Conservation (phyloP, 2,113 vertebrate genomes). For the Rallus limicola region DNA sequence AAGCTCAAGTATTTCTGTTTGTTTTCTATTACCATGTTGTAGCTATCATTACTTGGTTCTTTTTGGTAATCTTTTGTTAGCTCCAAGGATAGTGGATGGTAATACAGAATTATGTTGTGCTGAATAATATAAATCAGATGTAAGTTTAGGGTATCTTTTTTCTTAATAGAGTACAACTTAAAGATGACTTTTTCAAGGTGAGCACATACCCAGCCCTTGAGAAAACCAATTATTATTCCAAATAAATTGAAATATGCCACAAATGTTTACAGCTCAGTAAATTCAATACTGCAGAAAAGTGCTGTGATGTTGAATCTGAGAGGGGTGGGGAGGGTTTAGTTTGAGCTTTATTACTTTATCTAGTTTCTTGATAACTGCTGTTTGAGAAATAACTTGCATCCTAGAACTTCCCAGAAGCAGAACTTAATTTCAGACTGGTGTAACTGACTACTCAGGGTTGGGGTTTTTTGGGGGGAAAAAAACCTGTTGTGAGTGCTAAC, state of each 20-base stretch:
- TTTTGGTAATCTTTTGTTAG: background rate
- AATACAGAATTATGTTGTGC: background rate
- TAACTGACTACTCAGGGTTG: background rate
- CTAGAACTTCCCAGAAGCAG: background rate
- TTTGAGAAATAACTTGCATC: background rate
- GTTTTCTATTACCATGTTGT: background rate
- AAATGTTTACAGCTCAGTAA: background rate
- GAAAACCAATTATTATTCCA: background rate
- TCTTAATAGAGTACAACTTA: background rate
- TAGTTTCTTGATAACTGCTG: background rate
- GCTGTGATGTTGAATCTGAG: no score
- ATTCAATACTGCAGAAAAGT: background rate
- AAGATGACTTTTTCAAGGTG: background rate
- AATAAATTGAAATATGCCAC: background rate
- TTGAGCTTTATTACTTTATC: background rate
- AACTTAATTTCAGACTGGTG: background rate
- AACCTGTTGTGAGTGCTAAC: background rate
- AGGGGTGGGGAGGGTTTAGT: no score
- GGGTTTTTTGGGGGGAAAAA: no score
- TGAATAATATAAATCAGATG: background rate
- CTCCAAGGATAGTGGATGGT: background rate
- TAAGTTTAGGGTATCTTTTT: background rate
- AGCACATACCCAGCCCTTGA: background rate
- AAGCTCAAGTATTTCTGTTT: background rate
- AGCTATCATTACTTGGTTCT: background rate